Percentiles rank a stretch among this genome's conserved stretches.
Evolutionary conservation across 92 coral and sea anemone species (phyloP).

Genomic region (Phymanthus crucifer): DNA sequence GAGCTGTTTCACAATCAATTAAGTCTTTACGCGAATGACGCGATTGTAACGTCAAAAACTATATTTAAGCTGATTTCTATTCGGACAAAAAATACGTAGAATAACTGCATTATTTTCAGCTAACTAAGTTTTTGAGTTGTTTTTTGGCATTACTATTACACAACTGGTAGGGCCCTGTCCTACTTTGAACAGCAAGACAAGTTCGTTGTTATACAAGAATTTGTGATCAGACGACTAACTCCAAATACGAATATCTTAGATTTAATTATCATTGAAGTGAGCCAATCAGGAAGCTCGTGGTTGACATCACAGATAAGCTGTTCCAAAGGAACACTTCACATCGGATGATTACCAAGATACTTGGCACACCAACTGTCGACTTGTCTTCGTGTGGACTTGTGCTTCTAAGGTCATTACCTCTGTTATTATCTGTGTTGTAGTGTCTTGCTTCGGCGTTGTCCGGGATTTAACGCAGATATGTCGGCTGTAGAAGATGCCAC

Average conservation of each 20-base stretch:
- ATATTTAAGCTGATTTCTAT: background rate
- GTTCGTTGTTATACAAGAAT: background rate
- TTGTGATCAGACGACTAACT: conserved; percentile 2
- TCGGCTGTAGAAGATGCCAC: background rate
- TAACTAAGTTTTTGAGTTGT: background rate
- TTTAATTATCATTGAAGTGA: conserved; percentile 1
- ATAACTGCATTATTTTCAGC: background rate
- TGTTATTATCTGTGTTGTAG: background rate
- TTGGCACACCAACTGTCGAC: background rate
- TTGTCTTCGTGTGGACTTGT: background rate
- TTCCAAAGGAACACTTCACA: conserved; percentile 27
- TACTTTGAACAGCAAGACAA: background rate
- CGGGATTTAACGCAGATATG: background rate
- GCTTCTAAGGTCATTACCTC: background rate
- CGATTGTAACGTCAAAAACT: background rate
- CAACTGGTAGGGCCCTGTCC: background rate
- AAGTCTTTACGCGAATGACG: background rate
- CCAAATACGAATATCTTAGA: conserved; percentile 10
- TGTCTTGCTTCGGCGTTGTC: background rate
- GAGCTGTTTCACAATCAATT: background rate
- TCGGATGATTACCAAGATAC: background rate
- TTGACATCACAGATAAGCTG: conserved; percentile 21
- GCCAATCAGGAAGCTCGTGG: conserved; percentile 13
- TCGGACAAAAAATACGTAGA: background rate
- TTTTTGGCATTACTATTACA: no score